Conservation (phyloP, 2,797 vertebrate genomes). For the Hapalemur alaotrensis region DNA sequence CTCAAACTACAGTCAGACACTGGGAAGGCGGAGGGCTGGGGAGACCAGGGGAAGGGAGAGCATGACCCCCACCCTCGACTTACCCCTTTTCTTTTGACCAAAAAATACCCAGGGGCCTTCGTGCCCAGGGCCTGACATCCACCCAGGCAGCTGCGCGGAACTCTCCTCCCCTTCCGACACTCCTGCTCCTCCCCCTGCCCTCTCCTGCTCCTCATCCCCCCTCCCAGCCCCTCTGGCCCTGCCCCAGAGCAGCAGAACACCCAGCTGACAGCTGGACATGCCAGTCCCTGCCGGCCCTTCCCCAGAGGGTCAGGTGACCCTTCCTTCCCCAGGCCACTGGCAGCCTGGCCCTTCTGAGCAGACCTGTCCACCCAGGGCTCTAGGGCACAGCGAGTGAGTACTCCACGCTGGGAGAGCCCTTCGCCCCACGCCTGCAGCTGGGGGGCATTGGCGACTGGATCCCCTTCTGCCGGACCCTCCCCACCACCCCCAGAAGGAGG, state of each 20-base stretch:
- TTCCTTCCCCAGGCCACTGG: not conserved
- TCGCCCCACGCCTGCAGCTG: not conserved
- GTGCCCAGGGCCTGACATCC: not conserved
- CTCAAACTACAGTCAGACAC: not conserved
- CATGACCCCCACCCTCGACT: not conserved
- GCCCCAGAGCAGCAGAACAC: not conserved
- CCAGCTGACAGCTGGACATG: conserved; percentile 72
- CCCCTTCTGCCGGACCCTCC: not conserved
- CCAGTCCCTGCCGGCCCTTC: conserved; percentile 63
- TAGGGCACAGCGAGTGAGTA: not conserved
- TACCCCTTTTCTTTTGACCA: not conserved
- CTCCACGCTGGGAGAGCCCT: not conserved
- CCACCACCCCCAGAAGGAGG: not conserved
- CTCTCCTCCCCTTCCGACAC: not conserved
- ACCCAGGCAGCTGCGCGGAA: not conserved
- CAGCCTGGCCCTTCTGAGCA: not conserved
- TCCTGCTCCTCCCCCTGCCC: rapidly evolving
- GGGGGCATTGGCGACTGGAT: not conserved
- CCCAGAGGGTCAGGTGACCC: conserved; percentile 71
- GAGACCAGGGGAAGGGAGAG: not conserved
- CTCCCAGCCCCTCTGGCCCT: not conserved
- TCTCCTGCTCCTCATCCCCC: not conserved
- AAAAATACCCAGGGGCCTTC: not conserved
- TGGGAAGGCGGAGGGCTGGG: not conserved
- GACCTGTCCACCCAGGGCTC: not conserved